These are phyloP conservation scores for Brachirus orientalis DNA, from an alignment of 2,113 vertebrate genomes.

Conservation along the genomic window DNA sequence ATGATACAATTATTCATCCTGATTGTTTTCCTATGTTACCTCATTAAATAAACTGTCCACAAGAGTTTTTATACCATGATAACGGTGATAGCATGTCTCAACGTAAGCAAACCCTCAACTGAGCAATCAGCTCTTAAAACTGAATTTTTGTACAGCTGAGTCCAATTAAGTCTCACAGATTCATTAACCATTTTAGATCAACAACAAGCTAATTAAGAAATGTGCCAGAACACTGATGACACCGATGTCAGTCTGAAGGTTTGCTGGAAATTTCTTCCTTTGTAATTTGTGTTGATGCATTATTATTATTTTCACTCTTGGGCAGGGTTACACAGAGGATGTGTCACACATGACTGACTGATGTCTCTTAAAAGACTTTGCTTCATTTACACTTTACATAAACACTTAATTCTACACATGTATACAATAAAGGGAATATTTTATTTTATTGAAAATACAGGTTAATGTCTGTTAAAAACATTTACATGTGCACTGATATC, in stretches of 20 bases:
- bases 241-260: slow-evolving; percentile 33
- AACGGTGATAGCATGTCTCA: slow-evolving; percentile 23
- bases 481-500: too few relatives aligned
- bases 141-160: slow-evolving; percentile 66
- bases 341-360: neutral
- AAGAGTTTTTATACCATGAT: neutral
- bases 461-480: neutral
- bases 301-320: neutral
- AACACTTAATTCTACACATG: slow-evolving; percentile 1
- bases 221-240: slow-evolving; percentile 41
- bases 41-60: slow-evolving; percentile 1
- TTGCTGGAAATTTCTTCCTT: slow-evolving; percentile 19
- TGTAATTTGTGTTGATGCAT: neutral
- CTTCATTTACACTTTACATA: neutral
- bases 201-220: slow-evolving; percentile 59
- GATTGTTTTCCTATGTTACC: neutral
- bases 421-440: neutral
- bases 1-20: neutral
- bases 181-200: slow-evolving; percentile 64
- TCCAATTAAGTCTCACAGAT: slow-evolving; percentile 57
- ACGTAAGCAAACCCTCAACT: slow-evolving; percentile 47
- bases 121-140: slow-evolving; percentile 63
- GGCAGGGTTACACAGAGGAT: neutral
- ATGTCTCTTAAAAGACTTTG: neutral
- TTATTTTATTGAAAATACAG: too few relatives aligned